Conservation (phyloP, 37 sponge, comb jelly and placozoan genomes). For the Axinella damicornis region DNA sequence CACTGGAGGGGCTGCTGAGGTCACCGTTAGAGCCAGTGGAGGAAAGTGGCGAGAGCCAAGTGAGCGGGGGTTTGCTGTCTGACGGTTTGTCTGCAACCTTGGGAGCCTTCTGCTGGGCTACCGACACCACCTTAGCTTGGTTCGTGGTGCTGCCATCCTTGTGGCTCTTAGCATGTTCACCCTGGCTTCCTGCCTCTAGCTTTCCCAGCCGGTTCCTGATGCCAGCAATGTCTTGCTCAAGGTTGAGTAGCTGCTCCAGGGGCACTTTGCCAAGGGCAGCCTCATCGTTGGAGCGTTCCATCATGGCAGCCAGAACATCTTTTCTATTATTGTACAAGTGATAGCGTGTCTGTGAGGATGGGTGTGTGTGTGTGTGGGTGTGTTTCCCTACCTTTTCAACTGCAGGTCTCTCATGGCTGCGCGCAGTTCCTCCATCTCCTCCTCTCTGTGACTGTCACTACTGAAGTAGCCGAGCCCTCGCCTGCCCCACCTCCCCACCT, state of each 20-base stretch:
- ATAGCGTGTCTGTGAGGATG: too few species aligned
- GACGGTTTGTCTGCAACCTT: too few species aligned
- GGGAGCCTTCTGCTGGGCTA: too few species aligned
- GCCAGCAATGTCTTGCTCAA: background rate
- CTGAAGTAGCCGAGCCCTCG: conserved; percentile 23
- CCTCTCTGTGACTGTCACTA: background rate
- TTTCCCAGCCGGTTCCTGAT: background rate
- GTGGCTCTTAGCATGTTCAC: too few species aligned
- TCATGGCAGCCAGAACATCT: background rate
- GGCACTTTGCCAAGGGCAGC: background rate
- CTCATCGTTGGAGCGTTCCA: background rate
- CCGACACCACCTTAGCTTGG: too few species aligned
- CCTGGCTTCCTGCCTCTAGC: background rate
- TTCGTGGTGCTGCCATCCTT: too few species aligned
- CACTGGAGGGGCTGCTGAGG: too few species aligned
- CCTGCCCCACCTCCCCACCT: conserved; percentile 21
- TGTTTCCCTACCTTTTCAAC: background rate
- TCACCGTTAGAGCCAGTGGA: too few species aligned
- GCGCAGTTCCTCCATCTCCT: background rate
- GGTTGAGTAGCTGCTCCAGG: background rate
- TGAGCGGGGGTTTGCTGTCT: too few species aligned
- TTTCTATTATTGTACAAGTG: background rate
- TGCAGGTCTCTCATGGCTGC: conserved; percentile 16
- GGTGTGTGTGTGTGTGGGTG: too few species aligned
- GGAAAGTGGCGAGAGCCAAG: too few species aligned